phyloP scores from a whole-genome alignment of 2,888 invertebrate species.

The Erynnis tages region DNA sequence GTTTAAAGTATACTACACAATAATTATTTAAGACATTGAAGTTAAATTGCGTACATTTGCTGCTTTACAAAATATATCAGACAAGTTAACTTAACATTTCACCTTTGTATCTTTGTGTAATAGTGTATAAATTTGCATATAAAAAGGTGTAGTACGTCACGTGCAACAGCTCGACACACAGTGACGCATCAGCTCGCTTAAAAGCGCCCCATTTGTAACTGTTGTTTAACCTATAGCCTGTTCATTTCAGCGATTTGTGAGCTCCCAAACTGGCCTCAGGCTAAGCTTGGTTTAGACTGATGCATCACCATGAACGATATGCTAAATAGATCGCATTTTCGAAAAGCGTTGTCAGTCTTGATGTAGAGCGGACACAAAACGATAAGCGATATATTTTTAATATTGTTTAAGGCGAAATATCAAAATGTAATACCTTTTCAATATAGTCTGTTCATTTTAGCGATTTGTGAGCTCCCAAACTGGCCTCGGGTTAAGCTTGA shows the following conservation, averaged over 20 bases:
- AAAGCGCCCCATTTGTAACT: constrained; percentile 21
- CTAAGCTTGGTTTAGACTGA: constrained; percentile 5
- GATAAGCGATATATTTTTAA: no score
- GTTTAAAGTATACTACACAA: no score
- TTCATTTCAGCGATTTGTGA: constrained; percentile 24
- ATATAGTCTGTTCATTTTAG: constrained; percentile 19
- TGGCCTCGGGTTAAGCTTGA: constrained; percentile 5
- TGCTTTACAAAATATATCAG: no score
- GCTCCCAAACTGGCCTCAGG: constrained; percentile 9
- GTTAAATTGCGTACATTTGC: no score
- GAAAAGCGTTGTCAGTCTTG: no score
- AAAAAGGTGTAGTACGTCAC: constrained; percentile 10
- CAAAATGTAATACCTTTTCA: no score
- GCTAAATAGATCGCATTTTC: not conserved
- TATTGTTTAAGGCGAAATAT: no score
- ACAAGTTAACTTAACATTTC: not conserved
- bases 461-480: constrained; percentile 19
- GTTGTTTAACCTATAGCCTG: constrained; percentile 21
- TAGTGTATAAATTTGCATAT: constrained; percentile 13
- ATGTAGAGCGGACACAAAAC: no score
- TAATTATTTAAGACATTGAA: no score
- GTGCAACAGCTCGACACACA: constrained; percentile 10
- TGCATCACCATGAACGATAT: not conserved
- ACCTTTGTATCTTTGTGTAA: not conserved
- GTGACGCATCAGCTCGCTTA: constrained; percentile 16